Evolutionary conservation across 1,140 invertebrate species (phyloP).

Genomic region (Chionoecetes opilio): DNA sequence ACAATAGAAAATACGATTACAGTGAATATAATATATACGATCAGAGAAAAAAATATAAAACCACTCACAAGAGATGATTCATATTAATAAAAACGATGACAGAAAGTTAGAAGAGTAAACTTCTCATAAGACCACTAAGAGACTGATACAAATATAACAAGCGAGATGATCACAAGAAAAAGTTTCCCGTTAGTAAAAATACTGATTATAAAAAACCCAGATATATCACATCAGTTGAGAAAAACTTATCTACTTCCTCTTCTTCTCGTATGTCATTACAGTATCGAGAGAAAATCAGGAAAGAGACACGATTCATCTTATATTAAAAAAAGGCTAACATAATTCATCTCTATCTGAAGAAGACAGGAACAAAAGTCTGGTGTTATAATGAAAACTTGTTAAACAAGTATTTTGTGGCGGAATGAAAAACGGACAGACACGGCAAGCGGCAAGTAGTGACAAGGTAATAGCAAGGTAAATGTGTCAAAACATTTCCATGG

Average conservation of each 20-base stretch:
- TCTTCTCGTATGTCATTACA: too few species aligned
- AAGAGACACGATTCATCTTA: too few species aligned
- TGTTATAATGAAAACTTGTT: background rate
- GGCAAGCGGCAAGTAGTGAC: slow-evolving; percentile 5
- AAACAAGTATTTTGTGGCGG: background rate
- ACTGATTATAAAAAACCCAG: too few species aligned
- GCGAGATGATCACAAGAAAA: background rate
- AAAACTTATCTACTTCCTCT: too few species aligned
- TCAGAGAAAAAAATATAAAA: too few species aligned
- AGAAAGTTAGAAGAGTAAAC: background rate
- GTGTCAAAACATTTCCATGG: background rate
- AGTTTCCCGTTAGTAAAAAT: too few species aligned
- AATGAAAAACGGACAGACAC: slow-evolving; percentile 28
- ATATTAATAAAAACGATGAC: background rate
- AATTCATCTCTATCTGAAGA: background rate
- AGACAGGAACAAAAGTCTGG: background rate
- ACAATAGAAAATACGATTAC: background rate
- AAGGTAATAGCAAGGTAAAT: background rate
- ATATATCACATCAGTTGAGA: too few species aligned
- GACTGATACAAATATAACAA: background rate
- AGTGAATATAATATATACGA: too few species aligned
- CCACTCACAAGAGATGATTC: background rate
- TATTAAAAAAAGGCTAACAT: background rate
- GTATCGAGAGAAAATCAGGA: too few species aligned
- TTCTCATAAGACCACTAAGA: too few species aligned